These are phyloP conservation scores for Conops quadrifasciatus DNA, from an alignment of 2,888 invertebrate species.

Conservation along the genomic window DNA sequence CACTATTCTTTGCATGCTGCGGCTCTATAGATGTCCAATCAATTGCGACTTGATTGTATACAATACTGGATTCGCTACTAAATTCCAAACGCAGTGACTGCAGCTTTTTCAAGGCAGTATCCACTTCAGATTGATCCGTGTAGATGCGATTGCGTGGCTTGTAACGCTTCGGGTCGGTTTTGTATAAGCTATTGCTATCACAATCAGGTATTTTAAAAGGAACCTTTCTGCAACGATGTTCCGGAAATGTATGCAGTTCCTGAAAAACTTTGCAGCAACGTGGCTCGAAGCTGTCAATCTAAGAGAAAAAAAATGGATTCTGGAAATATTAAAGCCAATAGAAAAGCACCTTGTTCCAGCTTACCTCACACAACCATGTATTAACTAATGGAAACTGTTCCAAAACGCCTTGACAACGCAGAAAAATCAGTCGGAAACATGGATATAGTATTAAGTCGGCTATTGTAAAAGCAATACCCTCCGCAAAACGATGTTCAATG, in stretches of 20 bases:
- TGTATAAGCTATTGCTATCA: conserved; percentile 63
- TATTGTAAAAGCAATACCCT: conserved; percentile 83
- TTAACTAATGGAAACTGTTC: conserved; percentile 70
- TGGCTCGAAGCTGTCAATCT: conserved; percentile 56
- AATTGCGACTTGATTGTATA: conserved; percentile 61
- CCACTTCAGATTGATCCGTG: conserved; percentile 81
- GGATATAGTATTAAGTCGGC: conserved; percentile 84
- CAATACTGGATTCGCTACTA: conserved; percentile 49
- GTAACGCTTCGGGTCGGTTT: conserved; percentile 79
- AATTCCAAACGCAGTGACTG: conserved; percentile 56
- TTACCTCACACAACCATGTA: conserved; percentile 70
- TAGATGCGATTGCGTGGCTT: conserved; percentile 77
- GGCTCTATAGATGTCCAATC: conserved; percentile 78
- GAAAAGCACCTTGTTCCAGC: conserved; percentile 2
- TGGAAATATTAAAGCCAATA: not conserved
- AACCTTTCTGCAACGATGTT: conserved; percentile 21
- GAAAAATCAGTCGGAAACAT: conserved; percentile 72
- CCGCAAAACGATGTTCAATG: conserved; percentile 78
- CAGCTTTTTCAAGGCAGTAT: conserved; percentile 65
- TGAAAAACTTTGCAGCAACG: conserved; percentile 52
- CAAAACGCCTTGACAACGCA: conserved; percentile 58
- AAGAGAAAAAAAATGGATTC: conserved; percentile 26
- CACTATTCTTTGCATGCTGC: conserved; percentile 78
- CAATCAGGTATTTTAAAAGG: conserved; percentile 55
- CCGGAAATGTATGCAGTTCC: conserved; percentile 48